phyloP scores from a whole-genome alignment of 53 echinoderm and acorn worm genomes.

The Mesocentrotus franciscanus region DNA sequence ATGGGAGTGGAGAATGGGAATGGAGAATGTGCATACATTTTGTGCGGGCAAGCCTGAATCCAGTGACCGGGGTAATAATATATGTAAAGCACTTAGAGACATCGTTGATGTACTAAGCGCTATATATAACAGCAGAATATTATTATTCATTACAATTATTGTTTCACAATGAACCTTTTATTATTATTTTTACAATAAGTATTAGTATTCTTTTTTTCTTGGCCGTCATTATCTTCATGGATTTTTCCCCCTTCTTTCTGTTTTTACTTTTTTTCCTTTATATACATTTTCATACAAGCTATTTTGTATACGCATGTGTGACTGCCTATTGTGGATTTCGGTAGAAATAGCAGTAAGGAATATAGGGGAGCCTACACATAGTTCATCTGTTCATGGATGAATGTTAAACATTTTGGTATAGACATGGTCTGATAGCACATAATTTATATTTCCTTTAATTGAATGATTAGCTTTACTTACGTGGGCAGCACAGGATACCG shows the following conservation, averaged over 20 bases:
- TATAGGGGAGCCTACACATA: no score
- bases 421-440: neutral
- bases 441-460: neutral
- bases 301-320: neutral
- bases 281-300: neutral
- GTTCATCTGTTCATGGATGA: neutral
- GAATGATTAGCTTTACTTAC: neutral
- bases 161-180: no score
- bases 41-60: no score
- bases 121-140: no score
- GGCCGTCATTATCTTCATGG: neutral
- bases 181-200: no score
- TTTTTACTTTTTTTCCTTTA: neutral
- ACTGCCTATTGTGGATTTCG: neutral
- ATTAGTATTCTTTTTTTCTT: neutral
- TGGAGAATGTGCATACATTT: no score
- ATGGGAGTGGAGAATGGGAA: no score
- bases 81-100: no score
- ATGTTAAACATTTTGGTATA: neutral
- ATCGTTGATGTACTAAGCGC: no score
- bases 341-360: neutral
- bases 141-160: no score
- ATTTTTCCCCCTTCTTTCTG: neutral
- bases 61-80: no score
- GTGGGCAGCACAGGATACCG: constrained; percentile 45